Evolutionary conservation across 1,140 invertebrate species (phyloP), one percentile per base, ranked within the genome.

Genomic region (Nephila pilipes): DNA sequence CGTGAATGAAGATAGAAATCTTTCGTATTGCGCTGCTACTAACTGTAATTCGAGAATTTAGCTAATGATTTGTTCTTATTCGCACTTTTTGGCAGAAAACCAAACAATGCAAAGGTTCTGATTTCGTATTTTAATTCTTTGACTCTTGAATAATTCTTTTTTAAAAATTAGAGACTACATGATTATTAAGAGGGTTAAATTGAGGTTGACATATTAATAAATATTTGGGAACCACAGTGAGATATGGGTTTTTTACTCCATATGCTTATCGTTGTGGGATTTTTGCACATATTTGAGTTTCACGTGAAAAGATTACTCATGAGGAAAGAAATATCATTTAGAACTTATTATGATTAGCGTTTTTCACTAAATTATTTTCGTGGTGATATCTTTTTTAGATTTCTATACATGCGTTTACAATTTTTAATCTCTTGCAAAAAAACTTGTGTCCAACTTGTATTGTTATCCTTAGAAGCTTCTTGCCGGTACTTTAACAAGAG

Each of bases 381-480:
- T 36, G 54, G 54, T 85, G 54, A 58, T 65, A 46, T 65, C 60
- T 60, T 88, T 46, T 88, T 88, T 88, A 88, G 63, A 88, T 89
- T 89, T 89, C 25, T 87, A 87, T 87, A 89, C 46, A 75, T 79
- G 63, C 29, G 65, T 89, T 89, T 89, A 89, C 87, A 89, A 65
- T 88, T 89, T 88, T 89, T 89, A 79, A 89, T 57, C 65, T 89
- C 87, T 89, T 89, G 36, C 54, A 85, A 58, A n/a, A n/a, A 46
- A 60, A 85, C 54, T 60, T 36, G 22, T 58, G 65, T 29, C 85
- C 25, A 69, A 89, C 87, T 80, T 89, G 87, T 22, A 58, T n/a
- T 79, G 87, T 89, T 79, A 89, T 25, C 29, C 69, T 20, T 79
- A 69, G n/a, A 5, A 8, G 65, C 29, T 55, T 75, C 16, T n/a